phyloP scores from a whole-genome alignment of 35 echinoderm and acorn worm genomes.

The Lytechinus pictus region DNA sequence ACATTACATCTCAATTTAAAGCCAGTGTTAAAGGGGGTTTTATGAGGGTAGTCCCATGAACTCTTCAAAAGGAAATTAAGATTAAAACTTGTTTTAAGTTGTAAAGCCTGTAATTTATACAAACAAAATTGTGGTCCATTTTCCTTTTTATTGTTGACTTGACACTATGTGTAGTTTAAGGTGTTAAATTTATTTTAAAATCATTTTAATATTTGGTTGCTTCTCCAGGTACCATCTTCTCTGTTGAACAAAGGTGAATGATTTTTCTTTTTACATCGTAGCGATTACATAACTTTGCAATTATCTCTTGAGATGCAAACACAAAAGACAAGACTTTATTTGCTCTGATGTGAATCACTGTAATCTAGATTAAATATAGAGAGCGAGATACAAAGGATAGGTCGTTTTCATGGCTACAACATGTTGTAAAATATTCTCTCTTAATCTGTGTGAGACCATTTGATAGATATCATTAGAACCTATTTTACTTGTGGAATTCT shows the following conservation, averaged over 20 bases:
- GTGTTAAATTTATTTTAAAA: too few species aligned
- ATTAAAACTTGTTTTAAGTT: not conserved
- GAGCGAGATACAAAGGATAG: not conserved
- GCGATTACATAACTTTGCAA: not conserved
- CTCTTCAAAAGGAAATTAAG: not conserved
- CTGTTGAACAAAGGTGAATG: not conserved
- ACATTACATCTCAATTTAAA: not conserved
- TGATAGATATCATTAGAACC: not conserved
- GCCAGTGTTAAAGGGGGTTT: not conserved
- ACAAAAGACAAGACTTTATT: not conserved
- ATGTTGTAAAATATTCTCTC: not conserved
- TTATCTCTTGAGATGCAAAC: not conserved
- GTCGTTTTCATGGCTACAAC: not conserved
- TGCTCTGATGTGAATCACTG: not conserved
- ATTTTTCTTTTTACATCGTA: not conserved
- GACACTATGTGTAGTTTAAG: too few species aligned
- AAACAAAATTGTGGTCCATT: not conserved
- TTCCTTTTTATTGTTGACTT: not conserved
- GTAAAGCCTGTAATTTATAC: not conserved
- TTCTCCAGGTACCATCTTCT: too few species aligned
- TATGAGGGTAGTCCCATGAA: not conserved
- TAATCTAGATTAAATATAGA: not conserved
- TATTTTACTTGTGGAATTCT: not conserved
- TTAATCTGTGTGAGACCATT: not conserved
- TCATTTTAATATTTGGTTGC: not conserved